Conservation (phyloP, 1,140 invertebrate species). For the Lysiphlebus fabarum region DNA sequence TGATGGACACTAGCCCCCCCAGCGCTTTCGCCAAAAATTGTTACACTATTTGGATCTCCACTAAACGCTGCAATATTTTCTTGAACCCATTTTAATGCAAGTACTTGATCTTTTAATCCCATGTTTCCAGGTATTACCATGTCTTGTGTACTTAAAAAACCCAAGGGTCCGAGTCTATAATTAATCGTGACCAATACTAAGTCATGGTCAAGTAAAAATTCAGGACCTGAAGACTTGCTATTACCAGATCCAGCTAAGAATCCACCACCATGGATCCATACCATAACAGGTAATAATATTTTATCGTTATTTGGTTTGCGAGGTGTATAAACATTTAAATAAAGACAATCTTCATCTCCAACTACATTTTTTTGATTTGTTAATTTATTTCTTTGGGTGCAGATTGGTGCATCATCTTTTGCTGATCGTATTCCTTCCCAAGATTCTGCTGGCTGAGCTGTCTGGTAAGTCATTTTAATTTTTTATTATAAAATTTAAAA, state of each 20-base stretch:
- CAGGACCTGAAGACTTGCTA: slow-evolving; percentile 67
- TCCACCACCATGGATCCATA: slow-evolving; percentile 74
- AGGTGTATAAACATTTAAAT: slow-evolving; percentile 81
- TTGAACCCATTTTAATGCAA: slow-evolving; percentile 68
- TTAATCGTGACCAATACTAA: slow-evolving; percentile 76
- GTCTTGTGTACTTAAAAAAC: slow-evolving; percentile 65
- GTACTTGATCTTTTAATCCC: slow-evolving; percentile 71
- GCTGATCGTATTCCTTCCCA: not conserved
- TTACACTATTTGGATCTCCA: slow-evolving; percentile 64
- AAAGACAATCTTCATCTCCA: slow-evolving; percentile 73
- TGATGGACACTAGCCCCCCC: slow-evolving; percentile 66
- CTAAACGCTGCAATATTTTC: slow-evolving; percentile 69
- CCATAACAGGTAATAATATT: slow-evolving; percentile 62
- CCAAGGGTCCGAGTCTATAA: slow-evolving; percentile 55
- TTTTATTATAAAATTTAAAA: not conserved
- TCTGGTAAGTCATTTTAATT: not conserved
- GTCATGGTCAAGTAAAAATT: slow-evolving; percentile 70
- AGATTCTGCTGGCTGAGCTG: not conserved
- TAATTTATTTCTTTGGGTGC: not conserved
- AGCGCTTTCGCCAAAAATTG: slow-evolving; percentile 72
- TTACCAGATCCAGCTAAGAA: slow-evolving; percentile 60
- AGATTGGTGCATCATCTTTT: not conserved
- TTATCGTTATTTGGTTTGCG: slow-evolving; percentile 28
- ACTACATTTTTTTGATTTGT: not conserved
- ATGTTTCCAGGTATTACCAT: slow-evolving; percentile 65